These are phyloP conservation scores for Bolborhynchus lineola DNA, from an alignment of 2,113 vertebrate species.

Conservation along the genomic window DNA sequence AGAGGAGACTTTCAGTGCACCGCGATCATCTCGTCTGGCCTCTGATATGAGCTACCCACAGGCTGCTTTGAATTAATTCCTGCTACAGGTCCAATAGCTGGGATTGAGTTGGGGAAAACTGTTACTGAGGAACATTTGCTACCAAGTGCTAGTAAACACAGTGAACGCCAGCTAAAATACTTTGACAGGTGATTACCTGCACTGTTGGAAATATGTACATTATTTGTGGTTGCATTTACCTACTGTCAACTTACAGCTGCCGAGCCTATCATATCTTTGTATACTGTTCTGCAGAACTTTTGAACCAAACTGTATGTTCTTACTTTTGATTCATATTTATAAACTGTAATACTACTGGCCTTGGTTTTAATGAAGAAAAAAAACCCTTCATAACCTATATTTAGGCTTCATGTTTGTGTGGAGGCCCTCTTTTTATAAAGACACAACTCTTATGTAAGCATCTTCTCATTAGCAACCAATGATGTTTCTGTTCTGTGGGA, in stretches of 20 bases:
- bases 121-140: neutral
- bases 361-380: neutral
- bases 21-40: slow-evolving; percentile 19
- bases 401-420: neutral
- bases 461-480: neutral
- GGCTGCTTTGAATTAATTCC: slow-evolving; percentile 35
- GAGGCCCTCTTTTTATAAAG: neutral
- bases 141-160: neutral
- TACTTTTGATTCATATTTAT: neutral
- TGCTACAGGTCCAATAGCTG: neutral
- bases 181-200: slow-evolving; percentile 36
- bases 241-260: neutral
- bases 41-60: neutral
- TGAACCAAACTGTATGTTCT: neutral
- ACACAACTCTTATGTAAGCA: neutral
- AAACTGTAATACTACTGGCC: neutral
- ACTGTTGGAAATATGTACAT: neutral
- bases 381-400: neutral
- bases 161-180: neutral
- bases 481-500: neutral
- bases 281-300: neutral
- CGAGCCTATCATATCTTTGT: neutral
- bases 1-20: neutral
- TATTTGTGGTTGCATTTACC: slow-evolving; percentile 27
- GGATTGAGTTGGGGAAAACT: neutral